Base-by-base conservation (phyloP, 2,888 invertebrate genomes). In the Acrocyrtus sp. region DNA sequence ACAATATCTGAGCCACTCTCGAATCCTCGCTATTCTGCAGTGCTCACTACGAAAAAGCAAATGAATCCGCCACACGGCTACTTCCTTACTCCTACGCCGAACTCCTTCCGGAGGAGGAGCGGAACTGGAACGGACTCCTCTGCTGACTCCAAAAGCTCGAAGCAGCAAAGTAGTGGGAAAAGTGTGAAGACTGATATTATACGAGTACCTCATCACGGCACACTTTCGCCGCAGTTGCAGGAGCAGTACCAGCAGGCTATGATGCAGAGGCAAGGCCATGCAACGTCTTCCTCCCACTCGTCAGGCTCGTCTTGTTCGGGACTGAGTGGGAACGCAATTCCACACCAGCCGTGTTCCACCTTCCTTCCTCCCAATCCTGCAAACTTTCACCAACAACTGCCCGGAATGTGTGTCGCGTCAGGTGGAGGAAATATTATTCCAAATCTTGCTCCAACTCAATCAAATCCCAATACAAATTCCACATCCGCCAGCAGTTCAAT, bases 101-200 rank as follows among this genome's bases (percentile, higher is more conserved):
- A 81, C 73, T 77, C 81, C 12, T 81, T 81, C 54, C 72, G 81
- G 8, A 65, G 79, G 26, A 62, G 74, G 54, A 78, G 75, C 51
- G 73, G 74, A 8, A 53, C 69, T 8, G 76, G 61, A 17, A 61
- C 65, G 1, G 74, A 76, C 45, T 70, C 72, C 21, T 72, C 65
- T n/a, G n/a, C n/a, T 12, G 73, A 74, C 21, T 75, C 76, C 3
- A 73, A 75, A 57, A 53, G 60, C 19, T 27, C 50, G 3, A 62
- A 57, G 43, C 57, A 45, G 15, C 41, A 66, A 8, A 56, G 51
- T 1, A n/a, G n/a, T n/a, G 26, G 24, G 22, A 79, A 79, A 65
- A 72, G 65, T 8, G 77, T 80, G 47, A 81, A 81, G 76, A 81
- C 79, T 69, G 81, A 81, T 62, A 78, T 81, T 43, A 81, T 81